phyloP scores from a whole-genome alignment of 2,797 vertebrate species.

The Hephaestus fuliginosus region DNA sequence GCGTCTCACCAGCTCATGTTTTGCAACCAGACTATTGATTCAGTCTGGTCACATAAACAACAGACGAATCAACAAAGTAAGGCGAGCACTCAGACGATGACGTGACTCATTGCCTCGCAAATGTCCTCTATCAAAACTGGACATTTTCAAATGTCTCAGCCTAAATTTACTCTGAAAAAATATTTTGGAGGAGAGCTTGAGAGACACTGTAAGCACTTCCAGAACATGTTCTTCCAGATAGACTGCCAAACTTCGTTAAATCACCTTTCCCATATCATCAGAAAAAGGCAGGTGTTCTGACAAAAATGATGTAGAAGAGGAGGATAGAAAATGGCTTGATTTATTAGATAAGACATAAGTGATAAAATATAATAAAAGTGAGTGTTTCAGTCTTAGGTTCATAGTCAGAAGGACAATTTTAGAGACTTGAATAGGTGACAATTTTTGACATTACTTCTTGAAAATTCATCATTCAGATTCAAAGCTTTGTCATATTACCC shows the following conservation, averaged over 20 bases:
- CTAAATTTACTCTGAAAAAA: background rate
- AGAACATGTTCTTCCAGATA: background rate
- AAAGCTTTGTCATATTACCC: background rate
- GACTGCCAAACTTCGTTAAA: background rate
- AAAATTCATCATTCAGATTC: background rate
- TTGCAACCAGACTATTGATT: slow-evolving; percentile 27
- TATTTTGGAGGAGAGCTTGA: background rate
- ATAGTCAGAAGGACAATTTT: background rate
- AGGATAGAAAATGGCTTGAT: background rate
- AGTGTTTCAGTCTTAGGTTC: background rate
- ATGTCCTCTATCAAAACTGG: background rate
- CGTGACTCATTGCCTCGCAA: background rate
- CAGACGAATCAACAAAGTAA: background rate
- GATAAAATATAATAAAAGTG: background rate
- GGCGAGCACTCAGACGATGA: background rate
- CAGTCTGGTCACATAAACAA: slow-evolving; percentile 14
- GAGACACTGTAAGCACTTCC: background rate
- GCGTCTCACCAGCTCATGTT: slow-evolving; percentile 30
- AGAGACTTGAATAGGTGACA: background rate
- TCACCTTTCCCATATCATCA: background rate
- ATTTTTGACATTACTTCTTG: background rate
- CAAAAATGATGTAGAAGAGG: background rate
- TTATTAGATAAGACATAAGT: background rate
- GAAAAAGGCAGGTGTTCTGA: background rate
- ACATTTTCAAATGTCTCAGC: background rate